Base-by-base conservation (phyloP, 1,140 invertebrate genomes). In the Drosophila neocordata region DNA sequence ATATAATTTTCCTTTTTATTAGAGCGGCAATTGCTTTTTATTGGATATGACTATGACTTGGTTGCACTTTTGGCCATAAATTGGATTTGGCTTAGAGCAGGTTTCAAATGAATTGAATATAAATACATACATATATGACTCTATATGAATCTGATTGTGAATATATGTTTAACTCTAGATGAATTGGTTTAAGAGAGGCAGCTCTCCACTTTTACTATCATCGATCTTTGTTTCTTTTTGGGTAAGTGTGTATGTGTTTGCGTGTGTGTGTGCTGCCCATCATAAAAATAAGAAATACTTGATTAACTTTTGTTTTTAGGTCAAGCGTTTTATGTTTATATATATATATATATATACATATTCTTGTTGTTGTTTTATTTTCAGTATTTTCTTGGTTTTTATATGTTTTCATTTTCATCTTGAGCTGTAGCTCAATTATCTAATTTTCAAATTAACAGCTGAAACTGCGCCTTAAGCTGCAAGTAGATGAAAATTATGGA, bases 381-480 rank as follows among this genome's bases (percentile, higher is more conserved):
- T n/a, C n/a, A n/a, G n/a, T n/a, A n/a, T 24, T 24, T 24, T 24
- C 18, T 13, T 8, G 18, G 1, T 63, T 24, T 41, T 37, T 57
- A 37, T 58, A 53, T 60, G 38, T 61, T 70, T 81, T 69, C 63
- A 59, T 77, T 76, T 79, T 68, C 77, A 73, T 66, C 73, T 63
- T 65, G 44, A 65, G 18, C 58, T 61, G 6, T 31, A 44, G 70
- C 67, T 70, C 71, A 81, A 81, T 79, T 81, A 81, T 79, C 71
- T 80, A 72, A 83, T 83, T 83, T 83, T 81, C 74, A 83, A 81
- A 81, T 83, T 82, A 81, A 81, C 79, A 80, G 79, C 70, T 74
- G 78, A 69, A 77, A 77, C 61, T 82, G 67, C 51, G 74, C 78
- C 74, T 57, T 18, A 41, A n/a, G 58, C 41, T 20, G 41, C 41